phyloP scores from a whole-genome alignment of 2,888 invertebrate genomes.

The Heliconius charithonia region DNA sequence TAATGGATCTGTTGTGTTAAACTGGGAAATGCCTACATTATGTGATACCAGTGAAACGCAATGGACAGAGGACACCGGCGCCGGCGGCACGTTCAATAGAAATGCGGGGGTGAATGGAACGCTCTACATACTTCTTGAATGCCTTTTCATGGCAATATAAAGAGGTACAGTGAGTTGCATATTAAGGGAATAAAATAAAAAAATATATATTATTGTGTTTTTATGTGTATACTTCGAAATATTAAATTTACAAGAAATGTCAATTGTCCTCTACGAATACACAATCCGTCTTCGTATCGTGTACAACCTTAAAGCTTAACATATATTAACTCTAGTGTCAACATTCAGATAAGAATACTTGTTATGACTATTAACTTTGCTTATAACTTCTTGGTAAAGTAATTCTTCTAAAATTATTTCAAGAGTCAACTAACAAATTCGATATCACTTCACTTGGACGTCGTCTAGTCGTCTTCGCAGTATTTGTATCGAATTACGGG shows the following conservation, averaged over 20 bases:
- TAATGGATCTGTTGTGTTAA: not conserved
- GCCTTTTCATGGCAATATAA: constrained; percentile 9
- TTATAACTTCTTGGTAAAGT: no score
- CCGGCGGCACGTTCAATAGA: constrained; percentile 16
- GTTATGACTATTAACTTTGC: no score
- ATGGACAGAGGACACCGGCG: constrained; percentile 4
- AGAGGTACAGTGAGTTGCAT: constrained; percentile 8
- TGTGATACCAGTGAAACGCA: not conserved
- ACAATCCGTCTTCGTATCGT: no score
- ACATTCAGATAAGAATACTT: no score
- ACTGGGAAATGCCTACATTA: no score
- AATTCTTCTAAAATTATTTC: no score
- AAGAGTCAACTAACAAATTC: not conserved
- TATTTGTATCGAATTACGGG: not conserved
- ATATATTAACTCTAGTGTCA: no score
- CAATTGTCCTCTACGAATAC: no score
- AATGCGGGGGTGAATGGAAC: constrained; percentile 22
- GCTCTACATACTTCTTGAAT: constrained; percentile 14
- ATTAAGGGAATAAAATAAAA: not conserved
- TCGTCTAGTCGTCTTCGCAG: not conserved
- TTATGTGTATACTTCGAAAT: no score
- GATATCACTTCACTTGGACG: not conserved
- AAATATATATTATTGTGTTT: not conserved
- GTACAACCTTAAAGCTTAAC: no score
- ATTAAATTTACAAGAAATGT: no score